Percentiles rank a stretch among this genome's conserved stretches.
Conservation (phyloP, 1,140 invertebrate genomes). For the Copidosoma floridanum region DNA sequence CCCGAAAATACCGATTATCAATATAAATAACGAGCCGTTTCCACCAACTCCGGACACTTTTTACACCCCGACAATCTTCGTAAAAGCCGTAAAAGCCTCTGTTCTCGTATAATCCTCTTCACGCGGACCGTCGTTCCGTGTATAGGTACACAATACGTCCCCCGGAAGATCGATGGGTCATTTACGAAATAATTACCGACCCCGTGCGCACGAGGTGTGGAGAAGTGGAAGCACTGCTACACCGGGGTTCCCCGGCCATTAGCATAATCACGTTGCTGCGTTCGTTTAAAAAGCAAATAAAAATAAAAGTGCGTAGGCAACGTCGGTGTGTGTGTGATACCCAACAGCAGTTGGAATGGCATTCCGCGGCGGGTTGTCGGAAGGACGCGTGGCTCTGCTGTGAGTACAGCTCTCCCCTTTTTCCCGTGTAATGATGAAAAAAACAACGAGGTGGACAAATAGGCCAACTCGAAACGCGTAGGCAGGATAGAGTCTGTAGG, state of each 20-base stretch:
- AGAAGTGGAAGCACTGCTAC: too few relatives aligned
- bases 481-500: too few relatives aligned
- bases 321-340: not conserved
- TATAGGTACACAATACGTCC: too few relatives aligned
- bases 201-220: not conserved
- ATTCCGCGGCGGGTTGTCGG: not conserved
- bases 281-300: not conserved
- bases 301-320: not conserved
- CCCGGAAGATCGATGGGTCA: slow-evolving; percentile 19
- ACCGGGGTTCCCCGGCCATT: not conserved
- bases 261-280: slow-evolving; percentile 21
- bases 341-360: not conserved
- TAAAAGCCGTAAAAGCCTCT: too few relatives aligned
- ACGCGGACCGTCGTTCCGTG: too few relatives aligned
- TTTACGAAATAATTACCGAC: slow-evolving; percentile 9
- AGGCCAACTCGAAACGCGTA: not conserved
- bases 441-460: not conserved
- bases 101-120: too few relatives aligned
- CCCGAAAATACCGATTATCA: too few relatives aligned
- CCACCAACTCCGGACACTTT: too few relatives aligned
- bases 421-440: too few relatives aligned
- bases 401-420: too few relatives aligned
- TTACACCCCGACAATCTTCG: too few relatives aligned
- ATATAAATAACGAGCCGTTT: too few relatives aligned
- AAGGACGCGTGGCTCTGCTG: slow-evolving; percentile 1